A percentile compares a stretch with the other conserved stretches of the same genome.
Conservation (phyloP, 2,888 invertebrate genomes). For the Hipparchia semele region DNA sequence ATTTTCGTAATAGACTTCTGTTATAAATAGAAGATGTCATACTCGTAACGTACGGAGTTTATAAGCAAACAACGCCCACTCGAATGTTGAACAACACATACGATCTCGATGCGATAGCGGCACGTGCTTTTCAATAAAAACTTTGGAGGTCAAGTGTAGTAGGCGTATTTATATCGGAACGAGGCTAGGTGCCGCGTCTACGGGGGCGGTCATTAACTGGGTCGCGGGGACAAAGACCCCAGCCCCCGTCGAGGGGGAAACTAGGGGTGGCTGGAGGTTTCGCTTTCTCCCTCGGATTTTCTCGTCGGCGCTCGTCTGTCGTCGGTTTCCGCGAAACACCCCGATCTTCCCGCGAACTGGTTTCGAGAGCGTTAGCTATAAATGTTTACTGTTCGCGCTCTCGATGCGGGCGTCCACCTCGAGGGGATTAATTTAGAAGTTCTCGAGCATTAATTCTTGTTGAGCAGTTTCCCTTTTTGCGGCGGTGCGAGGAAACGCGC, state of each 20-base stretch:
- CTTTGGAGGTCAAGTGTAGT: constrained; percentile 83
- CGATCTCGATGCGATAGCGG: constrained; percentile 64
- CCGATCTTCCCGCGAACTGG: constrained; percentile 61
- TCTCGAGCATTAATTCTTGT: constrained; percentile 64
- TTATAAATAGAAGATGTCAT: constrained; percentile 40
- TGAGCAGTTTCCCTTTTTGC: constrained; percentile 67
- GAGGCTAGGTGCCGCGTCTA: constrained; percentile 76
- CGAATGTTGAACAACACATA: constrained; percentile 56
- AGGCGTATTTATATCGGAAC: constrained; percentile 81
- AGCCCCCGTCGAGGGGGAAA: constrained; percentile 54
- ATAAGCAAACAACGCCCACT: constrained; percentile 37
- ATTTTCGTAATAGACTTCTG: constrained; percentile 6
- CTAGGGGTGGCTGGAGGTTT: constrained; percentile 69
- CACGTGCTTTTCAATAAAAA: constrained; percentile 82
- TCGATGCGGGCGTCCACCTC: constrained; percentile 63
- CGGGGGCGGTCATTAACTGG: constrained; percentile 82
- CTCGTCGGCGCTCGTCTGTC: constrained; percentile 50
- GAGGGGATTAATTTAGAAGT: constrained; percentile 75
- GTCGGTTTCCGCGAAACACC: constrained; percentile 59
- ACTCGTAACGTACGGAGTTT: constrained; percentile 17
- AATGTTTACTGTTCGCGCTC: constrained; percentile 67
- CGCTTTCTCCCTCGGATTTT: constrained; percentile 60
- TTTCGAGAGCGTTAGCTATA: constrained; percentile 37
- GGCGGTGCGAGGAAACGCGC: constrained; percentile 53
- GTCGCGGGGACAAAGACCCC: constrained; percentile 80